phyloP scores from a whole-genome alignment of 2,113 vertebrate genomes.

The Neogobius melanostomus region DNA sequence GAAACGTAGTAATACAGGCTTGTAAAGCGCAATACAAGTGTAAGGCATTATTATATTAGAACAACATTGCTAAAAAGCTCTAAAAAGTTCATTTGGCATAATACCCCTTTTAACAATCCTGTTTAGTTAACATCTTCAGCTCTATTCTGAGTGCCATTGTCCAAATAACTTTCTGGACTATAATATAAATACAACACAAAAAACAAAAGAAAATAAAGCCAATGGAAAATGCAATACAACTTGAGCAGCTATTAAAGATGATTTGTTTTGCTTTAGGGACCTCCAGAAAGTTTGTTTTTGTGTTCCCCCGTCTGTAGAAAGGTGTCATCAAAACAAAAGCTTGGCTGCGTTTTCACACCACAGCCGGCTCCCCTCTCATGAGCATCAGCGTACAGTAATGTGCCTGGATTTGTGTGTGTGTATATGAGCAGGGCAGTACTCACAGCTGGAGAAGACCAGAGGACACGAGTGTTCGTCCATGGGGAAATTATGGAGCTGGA shows the following conservation, averaged over 20 bases:
- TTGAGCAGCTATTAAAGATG: conserved; percentile 8
- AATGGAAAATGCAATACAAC: too few relatives aligned
- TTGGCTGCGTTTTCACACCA: conserved; percentile 3
- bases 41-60: too few relatives aligned
- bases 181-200: too few relatives aligned
- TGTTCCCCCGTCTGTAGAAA: not conserved
- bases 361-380: not conserved
- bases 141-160: too few relatives aligned
- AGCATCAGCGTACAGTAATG: not conserved
- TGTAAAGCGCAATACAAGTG: too few relatives aligned
- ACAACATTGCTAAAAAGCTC: too few relatives aligned
- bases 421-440: conserved; percentile 67
- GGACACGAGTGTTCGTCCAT: conserved; percentile 98
- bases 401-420: not conserved
- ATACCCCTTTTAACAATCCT: too few relatives aligned
- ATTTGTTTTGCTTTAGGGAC: not conserved
- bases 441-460: conserved; percentile 97
- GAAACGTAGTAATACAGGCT: too few relatives aligned
- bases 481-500: conserved; percentile 97
- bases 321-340: conserved; percentile 12
- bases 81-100: too few relatives aligned
- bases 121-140: too few relatives aligned
- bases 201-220: too few relatives aligned
- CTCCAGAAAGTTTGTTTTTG: conserved; percentile 1
- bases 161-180: too few relatives aligned